Evolutionary conservation across 2,113 vertebrate genomes (phyloP), one percentile per base, ranked within the genome.

Genomic region (Corvus moneduloides): DNA sequence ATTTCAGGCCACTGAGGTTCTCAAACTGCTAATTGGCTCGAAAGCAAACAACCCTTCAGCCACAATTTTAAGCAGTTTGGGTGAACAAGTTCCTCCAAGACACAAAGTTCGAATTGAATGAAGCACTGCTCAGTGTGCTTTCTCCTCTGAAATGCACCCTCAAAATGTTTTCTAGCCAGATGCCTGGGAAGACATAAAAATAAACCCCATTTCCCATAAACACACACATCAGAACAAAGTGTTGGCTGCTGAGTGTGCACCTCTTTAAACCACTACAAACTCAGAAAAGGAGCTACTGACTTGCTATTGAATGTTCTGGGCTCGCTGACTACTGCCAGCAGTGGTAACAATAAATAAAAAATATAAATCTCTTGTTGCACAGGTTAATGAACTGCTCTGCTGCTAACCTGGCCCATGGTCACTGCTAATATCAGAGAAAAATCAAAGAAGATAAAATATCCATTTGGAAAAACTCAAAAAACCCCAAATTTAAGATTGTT

Each of bases 381-480:
- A 85, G 37, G 35, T 95, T 93, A 92, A 92, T 68, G 61, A 81
- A 80, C 76, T 85, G 95, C 97, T 97, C 95, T 97, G 89, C 91
- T 96, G 96, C 89, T 80, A 66, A 97, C 93, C 78, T 93, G 61
- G 78, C 93, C 97, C 97, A 68, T 90, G 96, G 97, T 97, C 95
- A 96, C 11, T 92, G 97, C 96, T 96, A 93, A 75, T 82, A 98
- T 87, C 96, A 97, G 91, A 97, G 92, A 75, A 93, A 76, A 96
- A 87, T 63, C 54, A 67, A 85, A 92, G 84, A 91, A 44, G 79
- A 92, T 46, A 68, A 94, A 96, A 89, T 37, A 90, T 26, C 90
- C 62, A 55, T 91, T 79, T 69, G 63, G 8, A 37, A 64, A 90
- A 77, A 75, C 27, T 28, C 15, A 69, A 93, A 18, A 46, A 72